Evolutionary conservation across 1,140 invertebrate genomes (phyloP), one percentile per base, ranked within the genome.

Genomic region (Oedothorax gibbosus): DNA sequence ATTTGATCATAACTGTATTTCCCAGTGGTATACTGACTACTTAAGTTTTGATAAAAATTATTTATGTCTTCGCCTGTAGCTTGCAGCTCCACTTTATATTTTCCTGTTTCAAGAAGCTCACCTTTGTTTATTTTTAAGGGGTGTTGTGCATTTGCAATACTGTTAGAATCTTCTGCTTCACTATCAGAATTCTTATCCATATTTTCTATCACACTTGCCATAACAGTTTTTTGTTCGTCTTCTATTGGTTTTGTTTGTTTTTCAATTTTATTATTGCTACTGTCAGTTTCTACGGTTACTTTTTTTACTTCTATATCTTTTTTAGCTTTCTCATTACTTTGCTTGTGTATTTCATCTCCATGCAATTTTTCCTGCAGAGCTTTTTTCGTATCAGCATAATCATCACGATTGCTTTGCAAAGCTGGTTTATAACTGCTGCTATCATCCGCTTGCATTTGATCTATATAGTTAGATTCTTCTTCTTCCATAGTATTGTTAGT

Each of bases 201-300:
- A 57, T 57, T 57, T 57, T 57, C 56, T 57, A 57, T 57, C 56
- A 57, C 56, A 57, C 56, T 57, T 57, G 56, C 56, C 56, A 57
- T 57, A 57, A 57, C 56, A 57, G 56, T 57, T 57, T 57, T 15
- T 57, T 57, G 56, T 57, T 57, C 56, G 56, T 57, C 56, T 57
- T 57, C 56, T 57, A 57, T 57, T 57, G 56, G 56, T 57, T 57
- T 57, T 57, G 56, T 15, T 57, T 57, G 56, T 57, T 57, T 57
- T 57, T 57, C 56, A 57, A 57, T 57, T 57, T 57, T 57, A 57
- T 57, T 57, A 57, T 57, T 57, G 56, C 56, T 57, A 57, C 56
- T 57, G 56, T 57, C 56, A 57, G 56, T 57, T 57, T 57, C 56
- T 15, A 57, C 56, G 15, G 56, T 57, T 9, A 57, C 56, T 57